Base-by-base conservation (phyloP, 1,140 invertebrate species). In the Hormaphis cornu region DNA sequence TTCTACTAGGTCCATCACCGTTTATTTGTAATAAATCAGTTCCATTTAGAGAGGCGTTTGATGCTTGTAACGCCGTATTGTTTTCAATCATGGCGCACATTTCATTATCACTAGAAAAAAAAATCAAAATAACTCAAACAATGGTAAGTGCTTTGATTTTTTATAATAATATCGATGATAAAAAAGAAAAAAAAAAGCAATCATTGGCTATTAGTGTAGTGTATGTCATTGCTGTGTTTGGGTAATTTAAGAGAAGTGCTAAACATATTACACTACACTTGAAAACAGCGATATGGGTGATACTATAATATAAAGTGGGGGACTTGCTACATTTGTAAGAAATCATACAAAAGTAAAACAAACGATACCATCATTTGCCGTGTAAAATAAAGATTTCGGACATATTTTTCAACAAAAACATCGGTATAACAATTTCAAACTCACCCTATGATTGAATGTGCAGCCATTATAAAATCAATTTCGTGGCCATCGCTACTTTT, bases 401-500 rank as follows among this genome's bases (percentile, higher is more conserved):
- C 14, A 37, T 37, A 37, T 8, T 37, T 37, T 8, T 37, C 14
- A 40, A 46, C 16, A n/a, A 46, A 8, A n/a, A n/a, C 18, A 46
- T 75, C 14, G 77, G 1, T 12, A 54, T 61, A 28, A 63, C 46
- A 28, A 33, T 69, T 56, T 42, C 44, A 35, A 14, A 80, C 80
- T 84, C 81, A 84, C 83, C 81, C 79, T 71, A 89, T 80, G 82
- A 97, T 87, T 54, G 90, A 90, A 79, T 93, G 90, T 50, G 90
- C 91, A 52, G 92, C 89, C 87, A 95, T 93, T 71, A 96, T 89
- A 78, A 93, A 94, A 76, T 94, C 90, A 61, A 83, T 81, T 72
- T 91, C 89, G 50, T 75, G 74, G 71, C 82, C 82, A 66, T 82
- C 82, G 71, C 75, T 73, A 30, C 82, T 83, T 74, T 85, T 85